These are phyloP conservation scores for Gastrophysa polygoni DNA, from an alignment of 2,888 invertebrate genomes.

Conservation along the genomic window DNA sequence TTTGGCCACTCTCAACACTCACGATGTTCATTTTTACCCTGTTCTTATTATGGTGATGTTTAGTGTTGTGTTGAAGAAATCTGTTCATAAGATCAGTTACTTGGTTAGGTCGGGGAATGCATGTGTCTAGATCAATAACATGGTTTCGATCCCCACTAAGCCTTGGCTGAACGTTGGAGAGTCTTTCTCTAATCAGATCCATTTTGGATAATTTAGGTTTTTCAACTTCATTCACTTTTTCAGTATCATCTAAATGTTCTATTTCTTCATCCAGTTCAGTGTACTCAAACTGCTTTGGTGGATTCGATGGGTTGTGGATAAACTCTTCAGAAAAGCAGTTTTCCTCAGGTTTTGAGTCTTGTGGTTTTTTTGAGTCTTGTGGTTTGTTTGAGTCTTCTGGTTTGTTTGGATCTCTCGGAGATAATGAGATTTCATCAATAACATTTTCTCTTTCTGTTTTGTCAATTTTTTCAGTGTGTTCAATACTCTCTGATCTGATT, in stretches of 20 bases:
- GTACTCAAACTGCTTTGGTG: constrained; percentile 16
- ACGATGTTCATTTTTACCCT: constrained; percentile 62
- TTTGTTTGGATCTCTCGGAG: not conserved
- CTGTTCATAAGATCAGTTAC: constrained; percentile 73
- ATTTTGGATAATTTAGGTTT: constrained; percentile 48
- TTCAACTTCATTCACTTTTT: not conserved
- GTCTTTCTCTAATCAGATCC: constrained; percentile 45
- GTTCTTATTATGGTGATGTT: constrained; percentile 63
- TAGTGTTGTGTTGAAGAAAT: constrained; percentile 70
- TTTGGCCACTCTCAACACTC: constrained; percentile 57
- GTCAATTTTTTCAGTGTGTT: not conserved
- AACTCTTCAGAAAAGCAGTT: not conserved
- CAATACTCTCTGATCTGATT: constrained; percentile 12
- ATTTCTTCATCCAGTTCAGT: constrained; percentile 38
- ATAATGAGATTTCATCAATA: not conserved
- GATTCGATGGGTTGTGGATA: not conserved
- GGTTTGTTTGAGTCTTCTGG: not conserved
- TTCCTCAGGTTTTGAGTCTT: not conserved
- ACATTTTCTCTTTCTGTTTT: not conserved
- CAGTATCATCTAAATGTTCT: constrained; percentile 26
- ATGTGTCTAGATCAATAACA: constrained; percentile 68
- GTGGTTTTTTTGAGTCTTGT: not conserved
- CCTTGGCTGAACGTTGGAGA: constrained; percentile 57
- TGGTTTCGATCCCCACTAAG: constrained; percentile 63
- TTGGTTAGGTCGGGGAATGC: constrained; percentile 61